These are phyloP conservation scores for Zosterops hypoxanthus DNA, from an alignment of 2,113 vertebrate species.

Conservation along the genomic window DNA sequence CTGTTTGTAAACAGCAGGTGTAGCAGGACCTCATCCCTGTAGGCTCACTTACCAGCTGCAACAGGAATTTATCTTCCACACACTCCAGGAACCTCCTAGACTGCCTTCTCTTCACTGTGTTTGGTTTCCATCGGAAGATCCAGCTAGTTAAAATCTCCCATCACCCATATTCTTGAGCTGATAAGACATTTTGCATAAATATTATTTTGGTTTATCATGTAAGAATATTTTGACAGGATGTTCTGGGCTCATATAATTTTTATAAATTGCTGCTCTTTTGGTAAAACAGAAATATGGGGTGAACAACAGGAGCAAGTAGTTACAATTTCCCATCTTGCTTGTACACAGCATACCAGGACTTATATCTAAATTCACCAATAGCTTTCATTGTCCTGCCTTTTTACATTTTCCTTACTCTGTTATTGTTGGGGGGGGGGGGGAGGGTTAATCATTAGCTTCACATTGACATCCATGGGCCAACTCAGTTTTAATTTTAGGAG, in stretches of 20 bases:
- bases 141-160: neutral
- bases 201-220: neutral
- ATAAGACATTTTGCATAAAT: slow-evolving; percentile 5
- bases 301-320: neutral
- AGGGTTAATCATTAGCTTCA: slow-evolving; percentile 3
- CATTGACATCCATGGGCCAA: neutral
- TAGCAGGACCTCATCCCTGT: neutral
- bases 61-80: neutral
- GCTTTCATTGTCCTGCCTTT: neutral
- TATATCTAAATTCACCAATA: neutral
- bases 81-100: neutral
- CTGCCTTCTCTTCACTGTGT: neutral
- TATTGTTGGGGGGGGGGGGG: neutral
- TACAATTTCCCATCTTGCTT: neutral
- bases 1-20: neutral
- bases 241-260: neutral
- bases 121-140: neutral
- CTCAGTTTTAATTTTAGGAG: slow-evolving; percentile 37
- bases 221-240: neutral
- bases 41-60: neutral
- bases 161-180: neutral
- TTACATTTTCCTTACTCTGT: neutral
- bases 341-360: neutral
- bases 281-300: neutral
- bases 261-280: neutral